phyloP scores from a whole-genome alignment of 2,797 vertebrate species.

The Sebastiscus tertius region DNA sequence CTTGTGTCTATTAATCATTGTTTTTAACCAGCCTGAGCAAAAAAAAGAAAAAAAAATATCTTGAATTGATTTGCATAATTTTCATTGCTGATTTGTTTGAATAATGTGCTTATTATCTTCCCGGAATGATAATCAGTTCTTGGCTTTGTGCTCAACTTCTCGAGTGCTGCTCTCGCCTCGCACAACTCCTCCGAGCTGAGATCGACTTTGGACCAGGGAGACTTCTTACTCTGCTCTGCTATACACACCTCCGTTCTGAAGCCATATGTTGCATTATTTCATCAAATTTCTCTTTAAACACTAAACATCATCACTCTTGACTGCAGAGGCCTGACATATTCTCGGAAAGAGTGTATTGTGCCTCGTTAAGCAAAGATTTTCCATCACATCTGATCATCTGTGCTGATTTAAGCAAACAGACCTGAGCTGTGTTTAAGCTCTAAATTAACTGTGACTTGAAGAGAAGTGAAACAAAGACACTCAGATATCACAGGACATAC shows the following conservation, averaged over 20 bases:
- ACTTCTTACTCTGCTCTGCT: slow-evolving; percentile 14
- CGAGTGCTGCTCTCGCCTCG: slow-evolving; percentile 36
- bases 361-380: neutral
- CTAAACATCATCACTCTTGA: neutral
- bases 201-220: slow-evolving; percentile 45
- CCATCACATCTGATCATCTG: neutral
- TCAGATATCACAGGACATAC: neutral
- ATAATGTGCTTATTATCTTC: slow-evolving; percentile 64
- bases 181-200: slow-evolving; percentile 38
- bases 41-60: neutral
- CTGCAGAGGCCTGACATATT: neutral
- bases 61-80: slow-evolving; percentile 74
- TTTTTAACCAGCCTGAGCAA: slow-evolving; percentile 48
- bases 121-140: slow-evolving; percentile 65
- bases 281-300: slow-evolving; percentile 14
- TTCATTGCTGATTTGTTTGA: slow-evolving; percentile 60
- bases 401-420: neutral
- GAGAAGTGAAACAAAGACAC: no score
- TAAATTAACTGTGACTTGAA: no score
- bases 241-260: slow-evolving; percentile 10
- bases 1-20: slow-evolving; percentile 61
- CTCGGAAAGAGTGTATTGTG: neutral
- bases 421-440: neutral
- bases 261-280: slow-evolving; percentile 52
- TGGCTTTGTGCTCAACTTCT: slow-evolving; percentile 56